Percentiles rank a stretch among this genome's conserved stretches.
Evolutionary conservation across 2,888 invertebrate species (phyloP).

Genomic region (Trachelus tabidus): DNA sequence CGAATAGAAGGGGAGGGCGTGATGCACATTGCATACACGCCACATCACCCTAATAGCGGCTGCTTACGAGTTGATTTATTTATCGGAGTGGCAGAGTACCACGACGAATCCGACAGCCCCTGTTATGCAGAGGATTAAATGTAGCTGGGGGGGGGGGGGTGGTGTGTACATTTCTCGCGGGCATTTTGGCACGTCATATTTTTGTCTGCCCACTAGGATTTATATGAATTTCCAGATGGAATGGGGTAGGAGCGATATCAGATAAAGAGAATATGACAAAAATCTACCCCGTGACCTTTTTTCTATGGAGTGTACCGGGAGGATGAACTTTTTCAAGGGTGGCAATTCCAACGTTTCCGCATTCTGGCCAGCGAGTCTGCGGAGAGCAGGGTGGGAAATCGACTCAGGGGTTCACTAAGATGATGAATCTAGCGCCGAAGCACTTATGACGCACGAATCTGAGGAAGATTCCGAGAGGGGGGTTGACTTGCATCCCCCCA

Average conservation of each 20-base stretch:
- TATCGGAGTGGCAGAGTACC: slow-evolving; percentile 60
- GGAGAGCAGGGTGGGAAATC: slow-evolving; percentile 29
- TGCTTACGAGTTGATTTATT: slow-evolving; percentile 65
- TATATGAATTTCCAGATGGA: not conserved
- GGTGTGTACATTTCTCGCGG: slow-evolving; percentile 4
- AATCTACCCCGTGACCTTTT: not conserved
- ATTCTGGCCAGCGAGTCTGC: not conserved
- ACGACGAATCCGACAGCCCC: slow-evolving; percentile 53
- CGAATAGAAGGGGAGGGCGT: slow-evolving; percentile 28
- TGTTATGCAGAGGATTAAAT: not conserved
- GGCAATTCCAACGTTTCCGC: not conserved
- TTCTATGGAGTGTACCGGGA: not conserved
- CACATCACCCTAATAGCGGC: slow-evolving; percentile 54
- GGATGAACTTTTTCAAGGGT: not conserved
- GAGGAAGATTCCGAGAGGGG: slow-evolving; percentile 15
- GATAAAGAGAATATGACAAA: not conserved
- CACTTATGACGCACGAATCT: slow-evolving; percentile 63
- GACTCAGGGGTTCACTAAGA: slow-evolving; percentile 52
- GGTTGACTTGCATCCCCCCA: slow-evolving; percentile 9
- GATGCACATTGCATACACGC: slow-evolving; percentile 39
- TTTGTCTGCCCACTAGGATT: not conserved
- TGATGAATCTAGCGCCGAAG: slow-evolving; percentile 66
- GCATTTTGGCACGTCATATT: not conserved
- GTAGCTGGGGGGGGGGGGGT: not conserved
- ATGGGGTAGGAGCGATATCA: not conserved